Base-by-base conservation (phyloP, 2,888 invertebrate species). In the Chironomus riparius region DNA sequence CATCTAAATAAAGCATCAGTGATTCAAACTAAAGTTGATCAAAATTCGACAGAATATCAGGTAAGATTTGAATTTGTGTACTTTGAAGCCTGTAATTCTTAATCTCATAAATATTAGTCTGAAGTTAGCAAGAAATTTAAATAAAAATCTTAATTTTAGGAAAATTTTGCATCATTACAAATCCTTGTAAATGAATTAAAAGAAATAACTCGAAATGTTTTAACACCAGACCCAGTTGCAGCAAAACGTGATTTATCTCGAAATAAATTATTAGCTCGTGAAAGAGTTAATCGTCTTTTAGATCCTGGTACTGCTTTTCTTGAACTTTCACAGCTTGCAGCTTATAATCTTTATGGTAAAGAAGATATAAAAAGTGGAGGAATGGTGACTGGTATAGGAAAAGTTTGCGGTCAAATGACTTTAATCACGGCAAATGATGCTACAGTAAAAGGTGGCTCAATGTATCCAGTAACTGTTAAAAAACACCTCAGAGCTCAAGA, bases 401-500 rank as follows among this genome's bases (percentile, higher is more conserved):
- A 88, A 80, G 86, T 95, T 87, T 88, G 79, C 92, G 93, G 93
- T 93, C 86, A 82, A 81, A 4, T 71, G 6, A 56, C 61, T 6
- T 86, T 99, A 86, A 91, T 99, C 79, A 90, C 98, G n/a, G 97
- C 95, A 61, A 99, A 98, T 85, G 99, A 99, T 85, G 94, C 98
- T 0, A 98, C 98, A 0, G 96, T 99, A 18, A 99, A 99, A 86
- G 98, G 94, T 28, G 98, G 98, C 24, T 91, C 94, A 38, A 99
- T 98, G 83, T 98, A 96, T 83, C 98, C 99, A 2, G 90, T 98
- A 62, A 97, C 97, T 0, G 94, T 97, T 3, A 98, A 98, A 84
- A 99, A 99, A 84, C 98, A 99, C 82, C 84, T 98, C 75, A 86
- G 99, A 78, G 98, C 98, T 2, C 98, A 98, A 85, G 93, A 96